Conservation (phyloP, 2,888 invertebrate species). For the Saturnia pavonia region DNA sequence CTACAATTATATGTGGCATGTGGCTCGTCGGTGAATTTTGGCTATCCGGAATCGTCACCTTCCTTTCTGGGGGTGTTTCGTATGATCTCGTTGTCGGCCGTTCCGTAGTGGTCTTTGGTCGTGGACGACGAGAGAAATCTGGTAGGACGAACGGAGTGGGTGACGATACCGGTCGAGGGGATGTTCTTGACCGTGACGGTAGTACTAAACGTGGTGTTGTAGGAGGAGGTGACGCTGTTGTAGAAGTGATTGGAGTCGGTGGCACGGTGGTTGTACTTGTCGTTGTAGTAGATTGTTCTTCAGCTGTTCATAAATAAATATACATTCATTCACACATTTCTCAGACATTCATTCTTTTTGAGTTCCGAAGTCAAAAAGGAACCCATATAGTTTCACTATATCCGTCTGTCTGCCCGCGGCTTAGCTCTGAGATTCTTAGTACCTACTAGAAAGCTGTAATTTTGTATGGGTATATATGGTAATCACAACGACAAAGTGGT, state of each 20-base stretch:
- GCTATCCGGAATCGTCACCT: slow-evolving; percentile 58
- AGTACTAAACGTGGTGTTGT: slow-evolving; percentile 48
- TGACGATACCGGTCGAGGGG: slow-evolving; percentile 46
- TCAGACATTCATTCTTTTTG: too few species aligned
- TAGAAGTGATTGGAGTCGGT: slow-evolving; percentile 24
- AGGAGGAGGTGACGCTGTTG: slow-evolving; percentile 27
- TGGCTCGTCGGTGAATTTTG: slow-evolving; percentile 71
- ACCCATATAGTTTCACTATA: too few species aligned
- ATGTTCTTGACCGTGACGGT: slow-evolving; percentile 43
- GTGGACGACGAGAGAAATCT: slow-evolving; percentile 43
- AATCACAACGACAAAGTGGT: too few species aligned
- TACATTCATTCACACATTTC: neutral
- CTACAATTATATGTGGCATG: slow-evolving; percentile 82
- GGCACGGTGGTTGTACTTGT: slow-evolving; percentile 39
- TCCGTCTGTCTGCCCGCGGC: too few species aligned
- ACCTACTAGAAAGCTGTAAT: too few species aligned
- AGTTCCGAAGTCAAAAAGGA: too few species aligned
- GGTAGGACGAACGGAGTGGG: slow-evolving; percentile 49
- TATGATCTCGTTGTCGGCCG: slow-evolving; percentile 68
- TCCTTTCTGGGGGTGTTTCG: slow-evolving; percentile 63
- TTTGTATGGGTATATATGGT: too few species aligned
- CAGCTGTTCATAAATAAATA: slow-evolving; percentile 48
- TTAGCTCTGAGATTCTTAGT: too few species aligned
- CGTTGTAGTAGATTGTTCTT: slow-evolving; percentile 68
- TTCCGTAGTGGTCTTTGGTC: slow-evolving; percentile 57